Conservation (phyloP, 2,888 invertebrate species). For the Ctena decussata region DNA sequence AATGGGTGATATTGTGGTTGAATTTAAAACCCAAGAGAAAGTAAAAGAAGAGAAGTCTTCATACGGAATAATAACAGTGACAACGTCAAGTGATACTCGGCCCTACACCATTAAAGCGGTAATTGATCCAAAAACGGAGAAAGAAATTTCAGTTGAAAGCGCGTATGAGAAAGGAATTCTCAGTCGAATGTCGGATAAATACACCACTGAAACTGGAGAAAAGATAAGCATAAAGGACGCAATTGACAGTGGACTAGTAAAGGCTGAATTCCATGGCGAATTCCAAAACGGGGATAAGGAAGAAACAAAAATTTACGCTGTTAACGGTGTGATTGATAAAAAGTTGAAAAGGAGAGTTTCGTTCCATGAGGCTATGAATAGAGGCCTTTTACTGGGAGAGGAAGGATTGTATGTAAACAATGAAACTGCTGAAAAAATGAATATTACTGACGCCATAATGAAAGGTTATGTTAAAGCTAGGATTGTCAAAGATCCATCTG, state of each 20-base stretch:
- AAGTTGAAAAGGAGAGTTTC: slow-evolving; percentile 74
- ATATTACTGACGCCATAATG: slow-evolving; percentile 85
- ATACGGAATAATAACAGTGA: slow-evolving; percentile 85
- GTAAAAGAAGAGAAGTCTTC: slow-evolving; percentile 84
- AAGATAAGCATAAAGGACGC: slow-evolving; percentile 80
- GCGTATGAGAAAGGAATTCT: slow-evolving; percentile 77
- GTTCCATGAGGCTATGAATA: slow-evolving; percentile 75
- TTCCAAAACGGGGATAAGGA: slow-evolving; percentile 66
- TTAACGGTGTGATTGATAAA: slow-evolving; percentile 84
- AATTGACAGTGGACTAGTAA: slow-evolving; percentile 78
- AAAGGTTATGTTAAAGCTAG: slow-evolving; percentile 85
- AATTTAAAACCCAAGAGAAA: slow-evolving; percentile 78
- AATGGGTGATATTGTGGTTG: slow-evolving; percentile 80
- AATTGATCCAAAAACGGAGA: slow-evolving; percentile 73
- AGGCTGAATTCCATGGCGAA: slow-evolving; percentile 77
- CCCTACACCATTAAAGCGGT: slow-evolving; percentile 81
- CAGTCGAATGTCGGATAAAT: slow-evolving; percentile 67
- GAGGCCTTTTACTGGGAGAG: slow-evolving; percentile 79
- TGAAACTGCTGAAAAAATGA: slow-evolving; percentile 77
- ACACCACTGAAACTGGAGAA: slow-evolving; percentile 76
- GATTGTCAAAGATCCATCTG: slow-evolving; percentile 78
- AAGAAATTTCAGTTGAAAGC: slow-evolving; percentile 66
- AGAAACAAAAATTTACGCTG: slow-evolving; percentile 84
- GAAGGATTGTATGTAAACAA: slow-evolving; percentile 84
- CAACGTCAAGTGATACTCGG: slow-evolving; percentile 79